Percentiles rank a stretch among this genome's conserved stretches.
phyloP scores from a whole-genome alignment of 2,797 vertebrate species.

The Pterois miles region DNA sequence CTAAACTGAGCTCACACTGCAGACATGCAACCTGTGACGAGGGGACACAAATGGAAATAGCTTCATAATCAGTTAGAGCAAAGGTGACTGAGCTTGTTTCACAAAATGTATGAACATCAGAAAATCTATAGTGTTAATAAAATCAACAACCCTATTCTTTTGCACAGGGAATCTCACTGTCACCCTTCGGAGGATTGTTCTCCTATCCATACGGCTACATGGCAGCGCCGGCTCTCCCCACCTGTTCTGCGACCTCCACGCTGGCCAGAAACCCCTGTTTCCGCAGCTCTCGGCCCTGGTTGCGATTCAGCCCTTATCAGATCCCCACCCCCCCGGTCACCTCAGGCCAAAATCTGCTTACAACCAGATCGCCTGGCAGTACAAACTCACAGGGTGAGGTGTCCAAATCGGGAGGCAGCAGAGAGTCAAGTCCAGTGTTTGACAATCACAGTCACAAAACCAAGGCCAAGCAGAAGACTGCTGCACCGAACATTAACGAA shows the following conservation, averaged over 20 bases:
- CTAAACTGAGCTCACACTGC: neutral
- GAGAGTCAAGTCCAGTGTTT: conserved; percentile 77
- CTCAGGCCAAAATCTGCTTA: conserved; percentile 81
- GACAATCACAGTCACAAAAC: conserved; percentile 80
- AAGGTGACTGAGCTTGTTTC: neutral
- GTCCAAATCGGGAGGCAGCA: conserved; percentile 73
- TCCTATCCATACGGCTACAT: conserved; percentile 92
- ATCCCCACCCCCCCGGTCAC: conserved; percentile 82
- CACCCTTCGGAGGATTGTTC: conserved; percentile 89
- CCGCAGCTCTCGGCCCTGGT: conserved; percentile 83
- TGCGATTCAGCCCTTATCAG: conserved; percentile 92
- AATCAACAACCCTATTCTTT: conserved; percentile 23
- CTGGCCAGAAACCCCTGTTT: conserved; percentile 85
- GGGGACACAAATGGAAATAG: neutral
- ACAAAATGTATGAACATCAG: neutral
- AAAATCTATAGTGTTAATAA: neutral
- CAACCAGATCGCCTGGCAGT: conserved; percentile 73
- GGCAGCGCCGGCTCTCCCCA: conserved; percentile 79
- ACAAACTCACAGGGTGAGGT: conserved; percentile 74
- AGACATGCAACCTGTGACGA: neutral
- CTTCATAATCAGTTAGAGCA: neutral
- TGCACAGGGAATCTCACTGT: conserved; percentile 88
- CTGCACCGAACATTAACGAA: conserved; percentile 84
- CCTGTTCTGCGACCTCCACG: conserved; percentile 75
- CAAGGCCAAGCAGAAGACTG: conserved; percentile 82